A percentile compares a stretch with the other conserved stretches of the same genome.
These are phyloP conservation scores for Dexiosoma caninum DNA, from an alignment of 2,888 invertebrate genomes.

Conservation along the genomic window DNA sequence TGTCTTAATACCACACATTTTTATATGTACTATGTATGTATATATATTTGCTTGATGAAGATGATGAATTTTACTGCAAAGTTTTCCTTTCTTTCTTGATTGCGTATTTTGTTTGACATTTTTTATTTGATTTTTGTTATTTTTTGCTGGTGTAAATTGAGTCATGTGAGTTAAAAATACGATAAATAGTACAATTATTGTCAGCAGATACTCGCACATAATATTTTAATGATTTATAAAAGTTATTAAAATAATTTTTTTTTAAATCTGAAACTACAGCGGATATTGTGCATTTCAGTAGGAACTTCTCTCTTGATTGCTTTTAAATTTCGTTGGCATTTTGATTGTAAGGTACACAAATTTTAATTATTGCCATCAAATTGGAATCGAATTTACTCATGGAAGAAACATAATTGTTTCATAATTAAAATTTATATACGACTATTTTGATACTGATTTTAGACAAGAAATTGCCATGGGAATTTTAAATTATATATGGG, in stretches of 20 bases:
- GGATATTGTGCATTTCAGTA: constrained; percentile 32
- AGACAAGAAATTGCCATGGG: too few species aligned
- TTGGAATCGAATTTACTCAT: too few species aligned
- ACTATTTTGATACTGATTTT: too few species aligned
- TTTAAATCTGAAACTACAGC: constrained; percentile 10
- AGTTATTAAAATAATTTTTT: too few species aligned
- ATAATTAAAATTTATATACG: too few species aligned
- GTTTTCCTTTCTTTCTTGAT: constrained; percentile 1
- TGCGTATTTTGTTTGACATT: neutral
- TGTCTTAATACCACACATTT: neutral
- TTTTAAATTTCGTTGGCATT: neutral
- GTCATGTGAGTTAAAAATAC: constrained; percentile 54
- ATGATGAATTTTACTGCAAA: constrained; percentile 37
- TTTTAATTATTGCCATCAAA: neutral
- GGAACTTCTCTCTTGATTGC: neutral
- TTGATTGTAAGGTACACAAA: neutral
- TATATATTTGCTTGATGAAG: neutral
- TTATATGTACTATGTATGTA: too few species aligned
- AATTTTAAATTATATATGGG: too few species aligned
- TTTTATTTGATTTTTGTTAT: neutral
- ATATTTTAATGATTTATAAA: too few species aligned
- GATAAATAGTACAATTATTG: constrained; percentile 34
- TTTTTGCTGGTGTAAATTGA: constrained; percentile 34
- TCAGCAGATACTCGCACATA: constrained; percentile 35
- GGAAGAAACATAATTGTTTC: too few species aligned